A percentile compares a stretch with the other conserved stretches of the same genome.
Evolutionary conservation across 2,888 invertebrate genomes (phyloP).

Genomic region (Coelinius sp.): DNA sequence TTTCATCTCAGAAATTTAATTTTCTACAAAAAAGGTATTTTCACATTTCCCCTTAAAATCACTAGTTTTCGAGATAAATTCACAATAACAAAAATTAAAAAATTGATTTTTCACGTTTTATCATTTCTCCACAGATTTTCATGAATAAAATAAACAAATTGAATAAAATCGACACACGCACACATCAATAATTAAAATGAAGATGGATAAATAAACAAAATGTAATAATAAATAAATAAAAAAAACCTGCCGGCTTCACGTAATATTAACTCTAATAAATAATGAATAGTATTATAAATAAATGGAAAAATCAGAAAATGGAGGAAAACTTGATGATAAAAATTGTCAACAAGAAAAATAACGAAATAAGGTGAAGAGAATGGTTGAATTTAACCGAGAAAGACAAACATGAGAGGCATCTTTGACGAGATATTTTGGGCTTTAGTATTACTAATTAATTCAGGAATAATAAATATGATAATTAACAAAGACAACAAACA

Average conservation of each 20-base stretch:
- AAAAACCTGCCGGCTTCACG: slow-evolving; percentile 31
- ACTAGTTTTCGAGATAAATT: slow-evolving; percentile 20
- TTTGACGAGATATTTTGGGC: slow-evolving; percentile 62
- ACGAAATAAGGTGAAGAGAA: background rate
- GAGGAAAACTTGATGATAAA: slow-evolving; percentile 19
- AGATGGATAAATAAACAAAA: slow-evolving; percentile 6
- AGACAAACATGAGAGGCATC: slow-evolving; percentile 29
- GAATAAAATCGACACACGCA: slow-evolving; percentile 6
- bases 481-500: slow-evolving; percentile 5
- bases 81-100: background rate
- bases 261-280: slow-evolving; percentile 48
- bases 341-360: slow-evolving; percentile 30
- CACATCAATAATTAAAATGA: background rate
- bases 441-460: slow-evolving; percentile 62
- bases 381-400: background rate
- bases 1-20: too few species aligned
- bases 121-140: background rate
- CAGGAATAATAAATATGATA: slow-evolving; percentile 12
- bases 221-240: slow-evolving; percentile 20
- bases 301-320: slow-evolving; percentile 8
- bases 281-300: slow-evolving; percentile 49
- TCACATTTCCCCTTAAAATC: too few species aligned
- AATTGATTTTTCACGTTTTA: background rate
- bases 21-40: too few species aligned
- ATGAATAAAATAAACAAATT: background rate